A percentile compares a stretch with the other conserved stretches of the same genome.
phyloP scores from a whole-genome alignment of 2,888 invertebrate genomes.

The Oscheius sp. region DNA sequence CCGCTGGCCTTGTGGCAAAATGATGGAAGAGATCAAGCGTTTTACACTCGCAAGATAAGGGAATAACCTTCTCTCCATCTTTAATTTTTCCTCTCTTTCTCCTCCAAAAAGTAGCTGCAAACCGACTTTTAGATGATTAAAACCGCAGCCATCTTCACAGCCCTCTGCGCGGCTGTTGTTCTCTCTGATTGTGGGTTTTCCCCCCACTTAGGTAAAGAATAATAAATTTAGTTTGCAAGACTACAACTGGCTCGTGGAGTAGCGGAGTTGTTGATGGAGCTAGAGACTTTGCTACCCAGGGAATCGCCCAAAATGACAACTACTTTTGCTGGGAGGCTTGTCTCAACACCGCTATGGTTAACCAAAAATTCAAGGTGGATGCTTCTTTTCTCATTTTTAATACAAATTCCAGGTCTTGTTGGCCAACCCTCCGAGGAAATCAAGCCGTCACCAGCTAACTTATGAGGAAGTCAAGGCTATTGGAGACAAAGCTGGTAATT shows the following conservation, averaged over 20 bases:
- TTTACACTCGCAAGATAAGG: background rate
- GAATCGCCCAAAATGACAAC: slow-evolving; percentile 26
- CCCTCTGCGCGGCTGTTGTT: background rate
- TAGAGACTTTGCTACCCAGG: slow-evolving; percentile 32
- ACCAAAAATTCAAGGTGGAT: slow-evolving; percentile 47
- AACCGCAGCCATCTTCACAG: background rate
- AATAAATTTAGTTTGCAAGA: slow-evolving; percentile 45
- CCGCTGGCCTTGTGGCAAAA: background rate
- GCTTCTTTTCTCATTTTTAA: background rate
- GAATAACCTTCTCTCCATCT: background rate
- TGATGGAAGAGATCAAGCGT: background rate
- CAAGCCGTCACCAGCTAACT: background rate
- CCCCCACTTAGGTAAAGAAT: too few relatives aligned
- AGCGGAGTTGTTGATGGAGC: slow-evolving; percentile 42
- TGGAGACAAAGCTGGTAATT: background rate
- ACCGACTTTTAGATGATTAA: background rate
- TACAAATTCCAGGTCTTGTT: background rate
- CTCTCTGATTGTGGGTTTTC: background rate
- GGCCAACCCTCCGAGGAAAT: background rate
- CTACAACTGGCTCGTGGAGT: slow-evolving; percentile 40
- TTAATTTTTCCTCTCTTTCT: background rate
- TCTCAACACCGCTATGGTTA: slow-evolving; percentile 42
- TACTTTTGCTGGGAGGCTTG: slow-evolving; percentile 50
- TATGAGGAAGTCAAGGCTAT: background rate
- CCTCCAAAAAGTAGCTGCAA: too few relatives aligned